These are phyloP conservation scores for Xiphorhynchus erythropygius DNA, from an alignment of 2,797 vertebrate species.

Conservation along the genomic window DNA sequence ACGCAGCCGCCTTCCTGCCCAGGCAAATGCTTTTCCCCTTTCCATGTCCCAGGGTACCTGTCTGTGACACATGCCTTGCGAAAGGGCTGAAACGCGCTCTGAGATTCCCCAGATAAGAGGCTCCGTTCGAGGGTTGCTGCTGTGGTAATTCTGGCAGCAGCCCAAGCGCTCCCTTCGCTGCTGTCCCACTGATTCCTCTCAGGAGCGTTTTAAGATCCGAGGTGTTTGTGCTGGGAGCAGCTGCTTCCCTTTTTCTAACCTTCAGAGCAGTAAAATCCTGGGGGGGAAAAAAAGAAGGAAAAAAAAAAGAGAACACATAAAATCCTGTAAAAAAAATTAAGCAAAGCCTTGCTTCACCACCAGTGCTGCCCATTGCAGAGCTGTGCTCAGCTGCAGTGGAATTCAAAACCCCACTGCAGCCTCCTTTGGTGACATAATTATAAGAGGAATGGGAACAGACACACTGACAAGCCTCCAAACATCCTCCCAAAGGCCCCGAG, in stretches of 20 bases:
- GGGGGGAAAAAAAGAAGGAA: accelerated
- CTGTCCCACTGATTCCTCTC: background rate
- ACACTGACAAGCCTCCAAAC: background rate
- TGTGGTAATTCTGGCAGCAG: background rate
- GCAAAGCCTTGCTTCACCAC: background rate
- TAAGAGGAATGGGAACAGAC: accelerated
- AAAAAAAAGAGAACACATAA: background rate
- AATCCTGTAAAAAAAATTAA: background rate
- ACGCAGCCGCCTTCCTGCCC: background rate
- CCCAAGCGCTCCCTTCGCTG: background rate
- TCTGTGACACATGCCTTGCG: background rate
- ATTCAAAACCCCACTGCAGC: background rate
- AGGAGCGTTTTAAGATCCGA: background rate
- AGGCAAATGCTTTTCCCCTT: background rate
- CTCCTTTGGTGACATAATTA: background rate
- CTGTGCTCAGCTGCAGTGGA: background rate
- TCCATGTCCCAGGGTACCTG: constrained; percentile 13
- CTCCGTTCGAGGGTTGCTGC: background rate
- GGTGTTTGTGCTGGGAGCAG: background rate
- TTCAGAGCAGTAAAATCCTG: background rate
- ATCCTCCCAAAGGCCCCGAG: background rate
- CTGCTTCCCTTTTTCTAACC: background rate
- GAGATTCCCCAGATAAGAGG: constrained; percentile 25
- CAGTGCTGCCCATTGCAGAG: background rate
- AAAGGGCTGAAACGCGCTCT: background rate